These are phyloP conservation scores for Sinella curviseta DNA, from an alignment of 1,140 invertebrate species.

Conservation along the genomic window DNA sequence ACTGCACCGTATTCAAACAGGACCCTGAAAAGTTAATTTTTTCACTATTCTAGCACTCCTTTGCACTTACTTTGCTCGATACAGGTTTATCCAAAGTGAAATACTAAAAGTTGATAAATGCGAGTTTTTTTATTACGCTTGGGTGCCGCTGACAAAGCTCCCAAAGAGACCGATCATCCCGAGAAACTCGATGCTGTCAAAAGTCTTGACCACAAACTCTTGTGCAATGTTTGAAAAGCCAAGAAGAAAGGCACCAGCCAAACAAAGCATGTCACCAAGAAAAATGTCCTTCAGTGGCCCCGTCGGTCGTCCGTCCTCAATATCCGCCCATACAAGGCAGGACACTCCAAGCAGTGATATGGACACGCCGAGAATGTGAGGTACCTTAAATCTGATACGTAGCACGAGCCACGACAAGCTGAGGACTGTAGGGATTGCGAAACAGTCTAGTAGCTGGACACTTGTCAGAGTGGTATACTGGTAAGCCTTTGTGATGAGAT, in stretches of 20 bases:
- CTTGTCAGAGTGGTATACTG: conserved; percentile 67
- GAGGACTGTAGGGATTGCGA: conserved; percentile 79
- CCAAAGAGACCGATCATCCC: conserved; percentile 82
- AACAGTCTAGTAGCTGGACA: conserved; percentile 79
- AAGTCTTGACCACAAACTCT: conserved; percentile 76
- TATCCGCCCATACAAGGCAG: conserved; percentile 79
- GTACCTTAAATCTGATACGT: conserved; percentile 69
- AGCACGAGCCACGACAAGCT: conserved; percentile 70
- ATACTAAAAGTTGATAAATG: not conserved
- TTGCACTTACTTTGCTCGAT: too few species aligned
- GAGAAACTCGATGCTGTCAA: conserved; percentile 73
- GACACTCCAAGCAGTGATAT: conserved; percentile 79
- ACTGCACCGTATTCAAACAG: conserved; percentile 60
- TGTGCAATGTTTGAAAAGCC: conserved; percentile 79
- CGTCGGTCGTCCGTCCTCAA: conserved; percentile 63
- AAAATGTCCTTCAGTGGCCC: conserved; percentile 69
- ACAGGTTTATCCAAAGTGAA: too few species aligned
- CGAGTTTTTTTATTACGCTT: conserved; percentile 62
- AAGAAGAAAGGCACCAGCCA: conserved; percentile 77
- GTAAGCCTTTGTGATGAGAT: conserved; percentile 71
- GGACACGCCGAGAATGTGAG: conserved; percentile 77
- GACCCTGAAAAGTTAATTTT: conserved; percentile 55
- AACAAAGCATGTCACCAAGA: conserved; percentile 79
- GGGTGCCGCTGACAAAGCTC: conserved; percentile 72
- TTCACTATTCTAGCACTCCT: not conserved